Base-by-base conservation (phyloP, 2,888 invertebrate genomes). In the Dascillus cervinus region DNA sequence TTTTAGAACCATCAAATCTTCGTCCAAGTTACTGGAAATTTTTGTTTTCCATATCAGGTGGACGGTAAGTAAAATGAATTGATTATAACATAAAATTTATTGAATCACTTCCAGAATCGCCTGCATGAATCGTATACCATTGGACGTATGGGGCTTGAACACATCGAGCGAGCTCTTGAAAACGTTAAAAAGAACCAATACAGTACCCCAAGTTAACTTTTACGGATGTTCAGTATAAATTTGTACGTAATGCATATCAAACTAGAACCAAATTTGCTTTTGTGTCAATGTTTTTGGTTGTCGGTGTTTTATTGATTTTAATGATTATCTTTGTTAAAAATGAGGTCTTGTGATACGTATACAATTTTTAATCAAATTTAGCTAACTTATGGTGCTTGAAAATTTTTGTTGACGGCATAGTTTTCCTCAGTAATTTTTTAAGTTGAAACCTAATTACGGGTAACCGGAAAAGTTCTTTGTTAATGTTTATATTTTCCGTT, bases 11-110 rank as follows among this genome's bases (percentile, higher is more conserved):
- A 1, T 79, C 79, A 35, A 80, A 79, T 53, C 60, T 90, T 41
- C 70, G 88, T 42, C 71, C 78, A n/a, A 85, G 84, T 32, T 90
- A 90, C 62, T 86, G 82, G 75, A 82, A 79, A 56, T 89, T 89
- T 61, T 66, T 90, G 22, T 72, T 76, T 42, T 72, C 72, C 37
- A 69, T 87, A 39, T 88, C 88, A 1, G 83, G 82, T 22, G 78
- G 75, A 58, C 69, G 77, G 77, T 74, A 55, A 62, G 50, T 43
- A 13, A 13, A 32, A 26, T n/a, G n/a, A n/a, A n/a, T n/a, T n/a
- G n/a, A n/a, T n/a, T n/a, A n/a, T n/a, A n/a, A n/a, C n/a, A n/a
- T n/a, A n/a, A n/a, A n/a, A n/a, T n/a, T 32, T 15, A 17, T 36
- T 39, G n/a, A n/a, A n/a, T n/a, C n/a, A n/a, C 9, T 62, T 60